Percentiles rank a stretch among this genome's conserved stretches.
Evolutionary conservation across 2,888 invertebrate genomes (phyloP).

Genomic region (Oeneis ivallda): DNA sequence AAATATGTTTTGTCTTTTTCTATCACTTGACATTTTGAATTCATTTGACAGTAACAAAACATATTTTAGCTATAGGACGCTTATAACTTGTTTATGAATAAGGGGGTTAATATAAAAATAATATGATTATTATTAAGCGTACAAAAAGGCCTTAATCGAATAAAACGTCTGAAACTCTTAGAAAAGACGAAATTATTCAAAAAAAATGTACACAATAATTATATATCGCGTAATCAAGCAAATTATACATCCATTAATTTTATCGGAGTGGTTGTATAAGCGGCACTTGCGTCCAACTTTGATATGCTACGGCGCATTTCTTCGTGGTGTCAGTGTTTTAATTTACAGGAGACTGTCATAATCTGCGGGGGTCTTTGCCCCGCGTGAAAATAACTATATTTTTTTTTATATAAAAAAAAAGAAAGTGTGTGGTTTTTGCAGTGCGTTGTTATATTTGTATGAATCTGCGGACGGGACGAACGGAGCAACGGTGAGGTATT

Average conservation of each 20-base stretch:
- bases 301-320: not conserved
- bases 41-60: too few relatives aligned
- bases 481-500: constrained; percentile 44
- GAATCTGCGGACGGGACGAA: constrained; percentile 40
- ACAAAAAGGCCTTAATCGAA: too few relatives aligned
- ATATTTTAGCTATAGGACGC: too few relatives aligned
- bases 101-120: too few relatives aligned
- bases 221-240: not conserved
- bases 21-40: too few relatives aligned
- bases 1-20: too few relatives aligned
- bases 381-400: constrained; percentile 27
- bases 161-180: too few relatives aligned
- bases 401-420: not conserved
- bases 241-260: not conserved
- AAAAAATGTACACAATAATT: not conserved
- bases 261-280: not conserved
- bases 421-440: constrained; percentile 46
- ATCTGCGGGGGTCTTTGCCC: constrained; percentile 62
- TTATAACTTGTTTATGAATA: too few relatives aligned
- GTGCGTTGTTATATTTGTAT: constrained; percentile 37
- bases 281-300: not conserved
- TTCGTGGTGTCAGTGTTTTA: constrained; percentile 32
- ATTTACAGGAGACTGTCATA: constrained; percentile 60
- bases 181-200: too few relatives aligned
- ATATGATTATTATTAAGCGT: too few relatives aligned